Evolutionary conservation across 2,797 vertebrate genomes (phyloP), one percentile per base, ranked within the genome.

Genomic region (Denticeps clupeoides): DNA sequence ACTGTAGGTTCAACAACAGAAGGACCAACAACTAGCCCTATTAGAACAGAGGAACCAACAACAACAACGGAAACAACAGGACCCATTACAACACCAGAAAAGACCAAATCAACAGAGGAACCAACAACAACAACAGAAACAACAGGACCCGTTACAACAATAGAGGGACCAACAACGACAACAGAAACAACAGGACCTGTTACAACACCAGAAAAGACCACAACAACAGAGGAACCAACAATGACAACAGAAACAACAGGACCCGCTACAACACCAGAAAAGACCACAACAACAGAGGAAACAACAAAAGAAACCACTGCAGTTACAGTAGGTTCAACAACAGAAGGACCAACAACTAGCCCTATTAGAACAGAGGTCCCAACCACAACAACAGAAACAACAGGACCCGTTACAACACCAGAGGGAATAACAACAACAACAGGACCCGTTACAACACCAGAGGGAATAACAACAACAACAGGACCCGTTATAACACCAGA

Each of bases 61-160:
- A n/a, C n/a, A n/a, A n/a, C n/a, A n/a, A n/a, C n/a, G n/a, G n/a
- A n/a, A n/a, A n/a, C n/a, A n/a, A n/a, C n/a, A n/a, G n/a, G n/a
- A n/a, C n/a, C n/a, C n/a, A n/a, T n/a, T n/a, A n/a, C n/a, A n/a
- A n/a, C n/a, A n/a, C n/a, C n/a, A n/a, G n/a, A n/a, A n/a, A n/a
- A n/a, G n/a, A n/a, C n/a, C n/a, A n/a, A n/a, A n/a, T n/a, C n/a
- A 74, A 70, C 65, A 65, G 62, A 7, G 66, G 74, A 2, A 55
- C 48, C 11, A 62, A 67, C n/a, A n/a, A n/a, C n/a, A n/a, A n/a
- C n/a, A n/a, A n/a, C n/a, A n/a, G n/a, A n/a, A n/a, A n/a, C n/a
- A n/a, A n/a, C n/a, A n/a, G n/a, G n/a, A n/a, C n/a, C n/a, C n/a
- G n/a, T n/a, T n/a, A n/a, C n/a, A n/a, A n/a, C n/a, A n/a, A n/a